These are phyloP conservation scores for Orchesella cincta DNA, from an alignment of 1,140 invertebrate genomes.

Conservation along the genomic window DNA sequence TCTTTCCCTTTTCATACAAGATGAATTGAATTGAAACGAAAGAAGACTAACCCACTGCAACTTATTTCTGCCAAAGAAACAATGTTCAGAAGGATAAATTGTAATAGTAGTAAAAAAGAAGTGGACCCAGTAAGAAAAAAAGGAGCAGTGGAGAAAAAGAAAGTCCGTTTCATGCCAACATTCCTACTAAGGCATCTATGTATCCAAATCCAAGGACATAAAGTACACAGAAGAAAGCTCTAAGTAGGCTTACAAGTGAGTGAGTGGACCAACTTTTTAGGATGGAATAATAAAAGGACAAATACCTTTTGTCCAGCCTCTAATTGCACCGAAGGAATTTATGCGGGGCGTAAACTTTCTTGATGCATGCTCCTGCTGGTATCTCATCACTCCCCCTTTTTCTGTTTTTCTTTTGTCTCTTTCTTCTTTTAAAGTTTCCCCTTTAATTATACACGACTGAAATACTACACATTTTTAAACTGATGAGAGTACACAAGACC, in stretches of 20 bases:
- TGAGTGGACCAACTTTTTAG: slow-evolving; percentile 20
- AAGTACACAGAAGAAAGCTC: background rate
- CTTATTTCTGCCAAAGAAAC: slow-evolving; percentile 11
- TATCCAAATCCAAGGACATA: background rate
- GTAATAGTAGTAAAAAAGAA: slow-evolving; percentile 1
- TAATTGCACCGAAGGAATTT: slow-evolving; percentile 26
- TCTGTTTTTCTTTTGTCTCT: background rate
- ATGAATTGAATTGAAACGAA: slow-evolving; percentile 9
- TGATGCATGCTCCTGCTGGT: background rate
- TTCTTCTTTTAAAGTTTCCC: slow-evolving; percentile 13
- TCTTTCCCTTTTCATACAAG: slow-evolving; percentile 4
- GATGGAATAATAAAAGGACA: slow-evolving; percentile 29
- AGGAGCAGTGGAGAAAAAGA: background rate
- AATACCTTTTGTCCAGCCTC: slow-evolving; percentile 29
- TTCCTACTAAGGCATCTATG: background rate
- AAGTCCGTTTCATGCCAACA: background rate
- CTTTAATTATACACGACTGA: slow-evolving; percentile 16
- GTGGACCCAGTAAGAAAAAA: background rate
- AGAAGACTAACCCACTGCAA: background rate
- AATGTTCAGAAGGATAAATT: slow-evolving; percentile 17
- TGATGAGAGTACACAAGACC: background rate
- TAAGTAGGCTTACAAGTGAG: background rate
- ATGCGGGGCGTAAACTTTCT: slow-evolving; percentile 28
- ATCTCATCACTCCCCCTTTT: background rate
- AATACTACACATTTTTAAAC: too few relatives aligned